These are phyloP conservation scores for Myiothlypis coronata DNA, from an alignment of 2,797 vertebrate species.

Conservation along the genomic window DNA sequence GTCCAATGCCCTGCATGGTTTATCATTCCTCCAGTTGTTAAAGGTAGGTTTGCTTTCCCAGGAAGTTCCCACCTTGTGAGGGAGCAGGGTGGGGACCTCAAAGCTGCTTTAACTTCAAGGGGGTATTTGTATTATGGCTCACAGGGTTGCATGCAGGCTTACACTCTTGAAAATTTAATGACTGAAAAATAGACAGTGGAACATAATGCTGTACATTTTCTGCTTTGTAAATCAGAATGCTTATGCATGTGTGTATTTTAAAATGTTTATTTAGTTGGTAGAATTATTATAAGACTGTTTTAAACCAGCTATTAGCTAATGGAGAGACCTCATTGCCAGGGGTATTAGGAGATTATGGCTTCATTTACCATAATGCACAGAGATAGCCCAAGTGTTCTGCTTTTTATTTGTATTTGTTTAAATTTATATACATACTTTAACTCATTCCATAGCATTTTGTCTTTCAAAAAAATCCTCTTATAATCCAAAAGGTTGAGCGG, in stretches of 20 bases:
- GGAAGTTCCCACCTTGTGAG: background rate
- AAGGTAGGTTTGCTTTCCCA: constrained; percentile 57
- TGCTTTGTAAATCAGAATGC: background rate
- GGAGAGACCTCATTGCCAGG: constrained; percentile 24
- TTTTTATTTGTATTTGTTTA: constrained; percentile 47
- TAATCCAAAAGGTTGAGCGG: constrained; percentile 8
- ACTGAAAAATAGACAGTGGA: constrained; percentile 18
- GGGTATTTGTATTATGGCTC: background rate
- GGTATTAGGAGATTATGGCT: constrained; percentile 62
- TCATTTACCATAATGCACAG: constrained; percentile 51
- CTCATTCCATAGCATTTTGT: constrained; percentile 34
- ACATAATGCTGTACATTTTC: background rate
- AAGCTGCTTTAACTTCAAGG: background rate
- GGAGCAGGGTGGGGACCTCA: background rate
- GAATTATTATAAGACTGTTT: constrained; percentile 50
- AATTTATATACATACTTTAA: constrained; percentile 39
- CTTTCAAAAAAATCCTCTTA: constrained; percentile 32
- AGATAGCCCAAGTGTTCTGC: constrained; percentile 34
- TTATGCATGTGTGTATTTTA: background rate
- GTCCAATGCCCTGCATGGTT: background rate
- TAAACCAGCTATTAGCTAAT: constrained; percentile 59
- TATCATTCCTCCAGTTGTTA: constrained; percentile 29
- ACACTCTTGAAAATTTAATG: constrained; percentile 6
- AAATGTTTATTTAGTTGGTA: constrained; percentile 55
- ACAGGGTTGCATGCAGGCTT: background rate